Evolutionary conservation across 2,888 invertebrate genomes (phyloP), one percentile per base, ranked within the genome.

Genomic region (Abrostola tripartita): DNA sequence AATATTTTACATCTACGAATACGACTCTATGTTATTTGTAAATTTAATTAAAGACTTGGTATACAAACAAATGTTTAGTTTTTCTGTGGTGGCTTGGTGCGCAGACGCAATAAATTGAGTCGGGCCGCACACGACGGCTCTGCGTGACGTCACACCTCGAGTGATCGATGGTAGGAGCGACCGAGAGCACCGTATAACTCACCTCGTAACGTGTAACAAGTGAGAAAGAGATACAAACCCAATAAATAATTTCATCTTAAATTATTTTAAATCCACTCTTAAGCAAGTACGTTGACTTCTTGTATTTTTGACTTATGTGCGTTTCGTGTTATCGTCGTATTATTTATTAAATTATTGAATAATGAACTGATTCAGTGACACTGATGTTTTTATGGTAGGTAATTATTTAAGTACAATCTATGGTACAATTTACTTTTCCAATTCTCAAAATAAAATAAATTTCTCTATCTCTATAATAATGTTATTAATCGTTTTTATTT

Each of bases 121-220:
- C 85, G 76, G 93, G 94, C 94, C 94, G 92, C 94, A 94, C 94
- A 95, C 95, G 95, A 94, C 88, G 95, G 90, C 93, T 88, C 93
- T 88, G 93, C 92, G 92, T 94, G 94, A 94, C 94, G 94, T 94
- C 94, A 95, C 94, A 94, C 93, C 90, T 90, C 85, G 84, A 82
- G 90, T 94, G 94, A 94, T 94, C 92, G 94, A 94, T 94, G 90
- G 92, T 87, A 79, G 70, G 90, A 84, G 85, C 78, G 88, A 91
- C 85, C 69, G 88, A 88, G 91, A 91, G 79, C 85, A 85, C 85
- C 82, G 79, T 81, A 85, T 78, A 69, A 76, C 71, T 70, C 69
- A 68, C 63, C 76, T 79, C 78, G 80, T 75, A 78, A 78, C 75
- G 78, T 74, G 69, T 70, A 71, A 69, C 69, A 72, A 74, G 90